Conservation (phyloP, 2,113 vertebrate genomes). For the Orientallactaga bullata region DNA sequence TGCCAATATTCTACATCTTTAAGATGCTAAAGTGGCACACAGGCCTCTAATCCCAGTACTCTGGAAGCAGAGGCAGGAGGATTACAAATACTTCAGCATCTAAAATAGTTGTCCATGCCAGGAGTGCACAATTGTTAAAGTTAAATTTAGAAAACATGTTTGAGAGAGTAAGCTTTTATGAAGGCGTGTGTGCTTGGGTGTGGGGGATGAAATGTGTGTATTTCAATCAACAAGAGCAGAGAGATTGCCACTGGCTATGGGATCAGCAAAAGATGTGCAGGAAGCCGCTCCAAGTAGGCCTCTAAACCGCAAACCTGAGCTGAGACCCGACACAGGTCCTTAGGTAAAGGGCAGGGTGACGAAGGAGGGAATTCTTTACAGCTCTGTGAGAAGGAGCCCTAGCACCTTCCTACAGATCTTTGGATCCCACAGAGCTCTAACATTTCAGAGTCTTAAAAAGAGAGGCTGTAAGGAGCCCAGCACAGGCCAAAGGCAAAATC, state of each 20-base stretch:
- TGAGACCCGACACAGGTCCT: neutral
- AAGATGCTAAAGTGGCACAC: neutral
- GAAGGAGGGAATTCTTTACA: neutral
- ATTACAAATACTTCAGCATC: neutral
- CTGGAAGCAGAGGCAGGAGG: neutral
- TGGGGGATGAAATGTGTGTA: neutral
- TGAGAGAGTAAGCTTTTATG: neutral
- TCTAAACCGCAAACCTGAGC: neutral
- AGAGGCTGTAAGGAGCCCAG: slow-evolving; percentile 8
- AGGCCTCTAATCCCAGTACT: neutral
- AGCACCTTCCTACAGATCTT: neutral
- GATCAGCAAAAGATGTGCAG: neutral
- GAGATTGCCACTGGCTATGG: neutral
- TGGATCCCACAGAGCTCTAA: neutral
- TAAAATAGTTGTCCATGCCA: neutral
- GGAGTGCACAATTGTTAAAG: neutral
- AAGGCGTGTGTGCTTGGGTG: neutral
- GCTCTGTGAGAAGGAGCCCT: neutral
- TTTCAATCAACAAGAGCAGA: neutral
- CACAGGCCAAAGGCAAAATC: slow-evolving; percentile 56
- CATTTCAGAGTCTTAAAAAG: slow-evolving; percentile 43
- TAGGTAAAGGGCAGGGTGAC: neutral
- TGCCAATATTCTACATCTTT: slow-evolving; percentile 45
- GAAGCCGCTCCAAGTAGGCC: neutral
- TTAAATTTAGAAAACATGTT: slow-evolving; percentile 5